phyloP scores from a whole-genome alignment of 2,888 invertebrate species.

The Sinhomidia bicolor region DNA sequence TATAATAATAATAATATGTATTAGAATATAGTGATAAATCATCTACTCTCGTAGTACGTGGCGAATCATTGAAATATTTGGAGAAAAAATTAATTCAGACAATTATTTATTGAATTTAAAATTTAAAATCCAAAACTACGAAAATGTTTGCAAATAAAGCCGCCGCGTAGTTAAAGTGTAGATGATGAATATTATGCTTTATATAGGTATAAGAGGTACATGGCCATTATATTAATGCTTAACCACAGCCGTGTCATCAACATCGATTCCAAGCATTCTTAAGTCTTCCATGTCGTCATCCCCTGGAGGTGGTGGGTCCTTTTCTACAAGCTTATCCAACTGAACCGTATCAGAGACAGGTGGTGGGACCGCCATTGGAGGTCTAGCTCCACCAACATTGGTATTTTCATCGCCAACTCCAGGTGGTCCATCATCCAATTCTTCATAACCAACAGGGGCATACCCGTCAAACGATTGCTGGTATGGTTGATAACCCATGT shows the following conservation, averaged over 20 bases:
- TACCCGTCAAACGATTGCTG: constrained; percentile 76
- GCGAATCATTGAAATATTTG: too few relatives aligned
- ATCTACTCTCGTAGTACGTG: too few relatives aligned
- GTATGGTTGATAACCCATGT: constrained; percentile 75
- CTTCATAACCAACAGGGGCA: constrained; percentile 75
- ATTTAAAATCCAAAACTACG: too few relatives aligned
- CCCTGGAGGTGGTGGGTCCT: constrained; percentile 63
- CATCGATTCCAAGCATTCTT: constrained; percentile 93
- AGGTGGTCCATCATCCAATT: constrained; percentile 76
- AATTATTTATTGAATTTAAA: too few relatives aligned
- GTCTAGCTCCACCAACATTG: neutral
- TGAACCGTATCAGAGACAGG: constrained; percentile 26
- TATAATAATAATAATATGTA: too few relatives aligned
- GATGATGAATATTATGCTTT: neutral
- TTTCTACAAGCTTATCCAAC: constrained; percentile 6
- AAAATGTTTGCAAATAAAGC: neutral
- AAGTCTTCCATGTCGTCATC: constrained; percentile 85
- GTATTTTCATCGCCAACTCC: constrained; percentile 62
- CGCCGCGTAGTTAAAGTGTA: neutral
- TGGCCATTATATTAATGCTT: constrained; percentile 53
- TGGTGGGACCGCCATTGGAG: constrained; percentile 14
- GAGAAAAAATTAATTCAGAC: too few relatives aligned
- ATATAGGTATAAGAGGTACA: constrained; percentile 6
- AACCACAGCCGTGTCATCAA: constrained; percentile 87
- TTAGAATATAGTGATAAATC: too few relatives aligned